Base-by-base conservation (phyloP, 2,888 invertebrate genomes). In the Ochropacha duplaris region DNA sequence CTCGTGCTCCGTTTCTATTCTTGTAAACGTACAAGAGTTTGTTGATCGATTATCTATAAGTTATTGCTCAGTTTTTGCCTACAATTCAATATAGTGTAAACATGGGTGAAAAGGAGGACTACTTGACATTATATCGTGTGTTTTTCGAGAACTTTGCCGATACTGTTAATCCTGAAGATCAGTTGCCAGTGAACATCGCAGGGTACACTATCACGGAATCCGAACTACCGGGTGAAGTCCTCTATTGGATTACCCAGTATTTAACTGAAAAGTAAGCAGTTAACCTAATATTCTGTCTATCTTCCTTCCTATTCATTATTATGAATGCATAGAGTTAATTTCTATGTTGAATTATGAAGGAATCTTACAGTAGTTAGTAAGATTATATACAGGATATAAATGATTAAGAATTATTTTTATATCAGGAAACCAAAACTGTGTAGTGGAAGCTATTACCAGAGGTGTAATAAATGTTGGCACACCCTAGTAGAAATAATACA, bases 181-280 rank as follows among this genome's bases (percentile, higher is more conserved):
- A 96, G 80, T 88, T 96, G 70, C 96, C 96, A 56, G 95, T 96
- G 54, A 94, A 95, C 79, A 95, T 96, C 60, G 94, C 94, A 66
- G 94, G 94, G 66, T 95, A 96, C 82, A 94, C 95, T 64, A 94
- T 96, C 72, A 93, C 94, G 50, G 95, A 95, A 71, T 86, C 93
- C 11, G 97, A 97, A 89, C 89, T 96, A 60, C 92, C 94, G 70
- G 96, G 96, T 52, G 96, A 96, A 83, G 94, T 96, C 64, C 93
- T 96, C 59, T 95, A 96, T 85, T 96, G 96, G 95, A 95, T 94
- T 54, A 94, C 96, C 57, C 96, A 96, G 83, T 96, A 96, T 89
- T 93, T 97, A 75, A 94, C 94, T 70, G 95, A 95, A 86, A 96
- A 95, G 97, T 96, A 91, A 95, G 95, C 94, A 54, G 22, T 4